Conservation (phyloP, 2,113 vertebrate species). For the Phaethornis superciliosus region DNA sequence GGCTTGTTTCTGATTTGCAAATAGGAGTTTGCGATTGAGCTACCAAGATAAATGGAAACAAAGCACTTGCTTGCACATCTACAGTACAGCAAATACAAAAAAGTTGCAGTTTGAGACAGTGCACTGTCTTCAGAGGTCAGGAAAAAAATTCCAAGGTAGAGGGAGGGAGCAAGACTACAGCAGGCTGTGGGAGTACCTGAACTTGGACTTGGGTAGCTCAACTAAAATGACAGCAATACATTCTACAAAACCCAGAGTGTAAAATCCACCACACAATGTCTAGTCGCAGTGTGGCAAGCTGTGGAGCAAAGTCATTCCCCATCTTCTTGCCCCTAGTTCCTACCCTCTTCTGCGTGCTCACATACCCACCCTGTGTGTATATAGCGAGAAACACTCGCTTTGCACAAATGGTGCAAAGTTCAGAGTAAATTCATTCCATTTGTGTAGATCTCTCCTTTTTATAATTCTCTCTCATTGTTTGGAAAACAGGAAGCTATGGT, state of each 20-base stretch:
- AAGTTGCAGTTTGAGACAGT: neutral
- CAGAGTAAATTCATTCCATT: neutral
- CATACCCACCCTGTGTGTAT: neutral
- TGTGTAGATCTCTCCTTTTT: neutral
- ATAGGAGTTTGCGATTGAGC: conserved; percentile 8
- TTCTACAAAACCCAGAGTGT: neutral
- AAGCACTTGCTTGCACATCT: neutral
- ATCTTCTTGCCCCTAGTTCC: neutral
- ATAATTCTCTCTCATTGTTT: neutral
- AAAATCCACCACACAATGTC: neutral
- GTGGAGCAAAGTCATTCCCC: neutral
- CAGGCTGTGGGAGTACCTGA: neutral
- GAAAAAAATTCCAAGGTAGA: neutral
- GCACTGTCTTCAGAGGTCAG: neutral
- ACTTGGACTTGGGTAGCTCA: neutral
- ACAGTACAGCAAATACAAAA: neutral
- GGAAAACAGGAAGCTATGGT: neutral
- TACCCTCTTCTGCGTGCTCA: neutral
- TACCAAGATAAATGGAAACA: conserved; percentile 20
- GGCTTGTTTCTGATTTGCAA: conserved; percentile 58
- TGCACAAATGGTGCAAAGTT: neutral
- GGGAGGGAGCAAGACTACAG: neutral
- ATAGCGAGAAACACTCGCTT: rapidly evolving
- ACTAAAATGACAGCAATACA: neutral
- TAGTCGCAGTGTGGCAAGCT: neutral